Conservation (phyloP, 2,113 vertebrate species). For the Pituophis catenifer region DNA sequence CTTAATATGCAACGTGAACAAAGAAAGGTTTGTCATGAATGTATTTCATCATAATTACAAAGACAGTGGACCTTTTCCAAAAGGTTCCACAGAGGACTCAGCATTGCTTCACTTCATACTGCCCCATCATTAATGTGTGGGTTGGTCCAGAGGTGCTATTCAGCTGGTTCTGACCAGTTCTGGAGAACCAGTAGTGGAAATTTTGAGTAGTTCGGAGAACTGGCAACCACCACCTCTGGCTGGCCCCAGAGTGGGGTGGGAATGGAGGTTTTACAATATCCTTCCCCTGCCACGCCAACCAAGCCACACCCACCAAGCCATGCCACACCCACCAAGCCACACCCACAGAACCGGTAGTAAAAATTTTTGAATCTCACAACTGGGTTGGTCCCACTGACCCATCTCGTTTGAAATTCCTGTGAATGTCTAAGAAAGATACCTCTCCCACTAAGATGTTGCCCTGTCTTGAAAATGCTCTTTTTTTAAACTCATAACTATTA, state of each 20-base stretch:
- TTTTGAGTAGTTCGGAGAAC: too few relatives aligned
- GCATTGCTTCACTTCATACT: conserved; percentile 36
- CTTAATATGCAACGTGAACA: neutral
- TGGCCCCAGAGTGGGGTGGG: too few relatives aligned
- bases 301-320: too few relatives aligned
- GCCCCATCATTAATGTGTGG: conserved; percentile 50
- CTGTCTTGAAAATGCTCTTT: conserved; percentile 66
- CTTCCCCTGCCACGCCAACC: too few relatives aligned
- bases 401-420: conserved; percentile 45
- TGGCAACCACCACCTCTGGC: too few relatives aligned
- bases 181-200: too few relatives aligned
- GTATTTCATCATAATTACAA: neutral
- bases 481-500: conserved; percentile 67
- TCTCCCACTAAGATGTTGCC: conserved; percentile 56
- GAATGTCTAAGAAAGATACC: conserved; percentile 42
- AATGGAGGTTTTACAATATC: too few relatives aligned
- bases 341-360: too few relatives aligned
- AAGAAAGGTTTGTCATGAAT: conserved; percentile 16
- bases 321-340: too few relatives aligned
- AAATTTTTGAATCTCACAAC: too few relatives aligned
- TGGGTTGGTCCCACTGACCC: conserved; percentile 49
- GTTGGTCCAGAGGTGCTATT: too few relatives aligned
- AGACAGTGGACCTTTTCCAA: neutral
- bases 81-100: conserved; percentile 31
- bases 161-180: too few relatives aligned